Base-by-base conservation (phyloP, 30 jellyfish, hydroid and myxozoan species). In the Nemopilema nomurai region DNA sequence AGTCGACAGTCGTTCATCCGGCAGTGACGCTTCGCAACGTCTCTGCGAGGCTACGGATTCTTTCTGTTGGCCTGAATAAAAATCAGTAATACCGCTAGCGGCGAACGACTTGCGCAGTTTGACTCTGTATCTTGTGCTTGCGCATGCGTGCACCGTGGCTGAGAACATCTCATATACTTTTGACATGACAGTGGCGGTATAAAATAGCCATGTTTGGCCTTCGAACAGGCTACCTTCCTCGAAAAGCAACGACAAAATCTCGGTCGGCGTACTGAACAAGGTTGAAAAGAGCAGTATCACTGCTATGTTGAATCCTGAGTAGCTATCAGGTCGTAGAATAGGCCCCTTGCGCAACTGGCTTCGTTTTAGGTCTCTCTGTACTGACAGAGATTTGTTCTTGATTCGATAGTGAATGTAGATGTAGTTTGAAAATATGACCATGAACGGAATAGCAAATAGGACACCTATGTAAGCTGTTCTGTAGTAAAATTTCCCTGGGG, bases 151-250 rank as follows among this genome's bases (percentile, higher is more conserved):
- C 50, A 83, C 27, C 23, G 71, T 22, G 8, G 92, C 41, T 0
- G 86, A 26, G 27, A 71, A 83, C 81, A 70, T 84, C 30, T 69
- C 76, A 71, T 70, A 82, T 7, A 69, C 22, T 49, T 82, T 82
- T n/a, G 90, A 82, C 77, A 82, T 50, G 26, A 82, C 16, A 0
- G 33, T 26, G 49, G 41, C 62, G 52, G 51, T 9, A 57, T n/a
- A 69, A 1, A 67, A 33, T 49, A 57, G 13, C 66, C 83, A 76
- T 20, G 20, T 0, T 18, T 27, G 62, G 69, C 30, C 9, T 26
- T 25, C 57, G 52, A 1, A 29, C 78, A 0, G 73, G 8, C n/a
- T 53, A 52, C 28, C 29, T 19, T 74, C 41, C 53, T 24, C 51
- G 26, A 82, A 31, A 0, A 49, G 41, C 51, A 82, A 8, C 19